These are phyloP conservation scores for Chironomus tepperi DNA, from an alignment of 1,140 invertebrate genomes.

Conservation along the genomic window DNA sequence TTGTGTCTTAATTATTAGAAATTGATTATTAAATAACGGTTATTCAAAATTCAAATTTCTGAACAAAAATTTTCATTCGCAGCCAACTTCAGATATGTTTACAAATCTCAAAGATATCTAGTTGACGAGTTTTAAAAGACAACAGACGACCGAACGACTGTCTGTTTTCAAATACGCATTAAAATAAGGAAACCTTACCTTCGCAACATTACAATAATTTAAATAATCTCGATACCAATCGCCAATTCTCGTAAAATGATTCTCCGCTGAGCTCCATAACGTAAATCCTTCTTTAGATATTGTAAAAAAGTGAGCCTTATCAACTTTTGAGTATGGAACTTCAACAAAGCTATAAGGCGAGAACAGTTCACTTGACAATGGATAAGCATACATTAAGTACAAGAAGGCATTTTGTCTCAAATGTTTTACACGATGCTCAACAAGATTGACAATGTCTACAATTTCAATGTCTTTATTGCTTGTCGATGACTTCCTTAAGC, in stretches of 20 bases:
- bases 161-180: too few species aligned
- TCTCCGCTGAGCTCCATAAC: constrained; percentile 52
- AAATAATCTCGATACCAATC: constrained; percentile 63
- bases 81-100: too few species aligned
- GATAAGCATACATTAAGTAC: constrained; percentile 59
- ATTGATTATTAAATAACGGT: too few species aligned
- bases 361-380: constrained; percentile 56
- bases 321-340: constrained; percentile 53
- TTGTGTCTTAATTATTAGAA: too few species aligned
- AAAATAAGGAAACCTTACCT: constrained; percentile 39
- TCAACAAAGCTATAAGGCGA: constrained; percentile 57
- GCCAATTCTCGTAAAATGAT: constrained; percentile 56
- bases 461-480: background rate
- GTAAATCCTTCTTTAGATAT: constrained; percentile 59
- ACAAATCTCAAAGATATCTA: too few species aligned
- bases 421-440: constrained; percentile 35
- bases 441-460: background rate
- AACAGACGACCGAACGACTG: too few species aligned
- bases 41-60: too few species aligned
- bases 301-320: constrained; percentile 54
- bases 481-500: background rate
- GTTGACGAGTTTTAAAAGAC: too few species aligned
- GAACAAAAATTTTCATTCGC: too few species aligned
- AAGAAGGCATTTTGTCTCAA: constrained; percentile 48
- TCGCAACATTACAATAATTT: constrained; percentile 53